Evolutionary conservation across 2,888 invertebrate species (phyloP).

Genomic region (Nycteola revayana): DNA sequence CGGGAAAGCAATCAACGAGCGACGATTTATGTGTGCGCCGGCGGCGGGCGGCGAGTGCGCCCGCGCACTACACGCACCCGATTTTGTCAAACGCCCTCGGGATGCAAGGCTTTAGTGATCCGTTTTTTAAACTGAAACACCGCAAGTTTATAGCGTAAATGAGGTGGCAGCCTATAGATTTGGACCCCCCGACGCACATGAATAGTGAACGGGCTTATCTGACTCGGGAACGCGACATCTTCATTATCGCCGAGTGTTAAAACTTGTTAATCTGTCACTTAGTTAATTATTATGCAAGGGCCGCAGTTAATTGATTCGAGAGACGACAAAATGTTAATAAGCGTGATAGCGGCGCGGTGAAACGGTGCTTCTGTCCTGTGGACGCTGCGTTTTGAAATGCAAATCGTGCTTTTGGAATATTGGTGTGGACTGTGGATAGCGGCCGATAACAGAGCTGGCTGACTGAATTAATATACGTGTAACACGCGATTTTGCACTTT

Average conservation of each 20-base stretch:
- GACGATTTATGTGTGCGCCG: conserved; percentile 54
- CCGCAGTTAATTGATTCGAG: conserved; percentile 71
- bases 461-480: conserved; percentile 58
- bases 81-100: conserved; percentile 37
- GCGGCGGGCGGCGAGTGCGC: conserved; percentile 37
- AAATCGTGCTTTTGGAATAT: conserved; percentile 61
- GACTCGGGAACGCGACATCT: conserved; percentile 61
- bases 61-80: conserved; percentile 31
- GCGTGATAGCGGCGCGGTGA: conserved; percentile 51
- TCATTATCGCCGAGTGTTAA: conserved; percentile 78
- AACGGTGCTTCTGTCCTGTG: conserved; percentile 32
- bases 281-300: conserved; percentile 74
- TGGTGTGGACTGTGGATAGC: conserved; percentile 57
- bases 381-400: conserved; percentile 53
- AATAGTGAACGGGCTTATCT: conserved; percentile 46
- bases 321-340: conserved; percentile 79
- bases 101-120: conserved; percentile 26
- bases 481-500: conserved; percentile 64
- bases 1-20: conserved; percentile 65
- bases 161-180: conserved; percentile 11
- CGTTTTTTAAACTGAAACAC: conserved; percentile 25
- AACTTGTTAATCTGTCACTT: conserved; percentile 76
- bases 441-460: conserved; percentile 48
- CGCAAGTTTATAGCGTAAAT: conserved; percentile 27
- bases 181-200: conserved; percentile 47